A percentile compares a stretch with the other conserved stretches of the same genome.
phyloP scores from a whole-genome alignment of 2,113 vertebrate genomes.

The Phalacrocorax aristotelis region DNA sequence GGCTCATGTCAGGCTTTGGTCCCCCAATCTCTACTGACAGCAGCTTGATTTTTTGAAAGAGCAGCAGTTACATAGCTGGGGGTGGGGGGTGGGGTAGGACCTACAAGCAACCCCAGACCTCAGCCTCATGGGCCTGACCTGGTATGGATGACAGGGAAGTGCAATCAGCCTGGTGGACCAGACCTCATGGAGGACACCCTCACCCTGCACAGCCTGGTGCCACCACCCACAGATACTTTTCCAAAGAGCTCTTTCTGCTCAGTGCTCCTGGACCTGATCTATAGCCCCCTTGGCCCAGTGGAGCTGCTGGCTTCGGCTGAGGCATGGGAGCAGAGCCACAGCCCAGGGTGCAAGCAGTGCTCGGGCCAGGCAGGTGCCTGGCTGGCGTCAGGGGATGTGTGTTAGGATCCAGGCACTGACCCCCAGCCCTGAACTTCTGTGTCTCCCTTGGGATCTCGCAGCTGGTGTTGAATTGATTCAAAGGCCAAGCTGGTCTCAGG shows the following conservation, averaged over 20 bases:
- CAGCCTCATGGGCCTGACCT: neutral
- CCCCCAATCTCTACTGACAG: neutral
- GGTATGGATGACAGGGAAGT: neutral
- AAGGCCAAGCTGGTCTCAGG: neutral
- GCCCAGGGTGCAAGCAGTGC: neutral
- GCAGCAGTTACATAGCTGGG: neutral
- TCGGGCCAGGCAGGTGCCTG: accelerated
- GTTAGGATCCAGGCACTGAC: neutral
- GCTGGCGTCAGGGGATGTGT: neutral
- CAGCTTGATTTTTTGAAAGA: neutral
- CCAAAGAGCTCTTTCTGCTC: neutral
- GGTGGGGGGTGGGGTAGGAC: too few species aligned
- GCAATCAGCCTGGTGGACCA: neutral
- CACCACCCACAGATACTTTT: neutral
- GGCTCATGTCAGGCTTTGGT: neutral
- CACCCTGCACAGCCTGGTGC: neutral
- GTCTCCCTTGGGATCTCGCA: neutral
- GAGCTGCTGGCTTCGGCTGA: neutral
- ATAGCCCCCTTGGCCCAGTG: neutral
- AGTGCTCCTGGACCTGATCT: neutral
- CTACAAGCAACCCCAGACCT: neutral
- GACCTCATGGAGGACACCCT: neutral
- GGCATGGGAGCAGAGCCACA: neutral
- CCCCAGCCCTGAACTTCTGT: neutral
- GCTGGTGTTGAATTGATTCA: neutral